Evolutionary conservation across 2,113 vertebrate genomes (phyloP).

Genomic region (Pogonocichla stellata): DNA sequence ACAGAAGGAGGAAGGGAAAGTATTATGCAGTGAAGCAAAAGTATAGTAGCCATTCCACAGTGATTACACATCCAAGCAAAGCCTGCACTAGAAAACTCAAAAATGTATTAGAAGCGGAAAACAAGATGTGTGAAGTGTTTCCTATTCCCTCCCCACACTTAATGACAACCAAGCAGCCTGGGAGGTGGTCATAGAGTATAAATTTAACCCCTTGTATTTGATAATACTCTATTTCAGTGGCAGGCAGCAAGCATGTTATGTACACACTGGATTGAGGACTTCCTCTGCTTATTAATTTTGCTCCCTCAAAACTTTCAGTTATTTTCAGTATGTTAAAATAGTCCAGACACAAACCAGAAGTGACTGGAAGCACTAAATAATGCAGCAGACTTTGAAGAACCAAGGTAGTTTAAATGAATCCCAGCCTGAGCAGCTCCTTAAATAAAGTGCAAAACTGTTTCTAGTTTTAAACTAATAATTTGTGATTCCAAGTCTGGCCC

Average conservation of each 20-base stretch:
- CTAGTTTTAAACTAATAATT: background rate
- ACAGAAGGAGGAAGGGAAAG: slow-evolving; percentile 67
- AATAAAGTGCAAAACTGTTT: background rate
- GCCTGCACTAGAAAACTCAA: slow-evolving; percentile 8
- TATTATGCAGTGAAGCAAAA: slow-evolving; percentile 54
- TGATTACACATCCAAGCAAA: slow-evolving; percentile 62
- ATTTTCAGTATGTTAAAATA: slow-evolving; percentile 21
- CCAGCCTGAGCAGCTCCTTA: background rate
- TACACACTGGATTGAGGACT: background rate
- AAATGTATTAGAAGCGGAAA: slow-evolving; percentile 55
- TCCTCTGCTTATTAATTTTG: slow-evolving; percentile 45
- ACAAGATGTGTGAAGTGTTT: slow-evolving; percentile 62
- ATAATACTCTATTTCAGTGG: background rate
- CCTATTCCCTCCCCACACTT: slow-evolving; percentile 26
- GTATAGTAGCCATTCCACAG: slow-evolving; percentile 71
- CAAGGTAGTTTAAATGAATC: background rate
- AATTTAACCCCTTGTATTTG: slow-evolving; percentile 31
- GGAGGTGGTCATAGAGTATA: background rate
- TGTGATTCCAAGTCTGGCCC: background rate
- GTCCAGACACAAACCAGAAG: slow-evolving; percentile 19
- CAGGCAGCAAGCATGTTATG: background rate
- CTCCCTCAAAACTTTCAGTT: background rate
- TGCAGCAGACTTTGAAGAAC: background rate
- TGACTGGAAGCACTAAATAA: slow-evolving; percentile 10
- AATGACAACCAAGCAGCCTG: background rate